Evolutionary conservation across 64 coral and sea anemone genomes (phyloP).

Genomic region (Cladopsammia gracilis): DNA sequence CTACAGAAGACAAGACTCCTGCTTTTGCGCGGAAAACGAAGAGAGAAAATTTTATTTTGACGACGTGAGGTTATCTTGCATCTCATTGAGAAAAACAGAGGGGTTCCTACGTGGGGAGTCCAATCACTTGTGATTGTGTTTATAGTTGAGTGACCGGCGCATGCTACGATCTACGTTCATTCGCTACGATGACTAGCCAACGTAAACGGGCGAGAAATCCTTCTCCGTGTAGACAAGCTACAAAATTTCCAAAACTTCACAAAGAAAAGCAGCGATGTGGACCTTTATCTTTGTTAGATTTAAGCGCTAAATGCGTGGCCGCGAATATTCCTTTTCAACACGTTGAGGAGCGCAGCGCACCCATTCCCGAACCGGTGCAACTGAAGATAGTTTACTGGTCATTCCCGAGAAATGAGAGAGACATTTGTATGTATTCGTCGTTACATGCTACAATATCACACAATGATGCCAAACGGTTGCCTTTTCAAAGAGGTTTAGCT

Average conservation of each 20-base stretch:
- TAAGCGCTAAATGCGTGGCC: conserved; percentile 89
- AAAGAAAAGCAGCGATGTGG: conserved; percentile 65
- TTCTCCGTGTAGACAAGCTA: conserved; percentile 67
- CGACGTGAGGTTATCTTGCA: conserved; percentile 32
- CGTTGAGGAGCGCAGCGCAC: conserved; percentile 86
- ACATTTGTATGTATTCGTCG: conserved; percentile 98
- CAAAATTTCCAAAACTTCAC: conserved; percentile 67
- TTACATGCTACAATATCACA: conserved; percentile 79
- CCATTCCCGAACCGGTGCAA: conserved; percentile 97
- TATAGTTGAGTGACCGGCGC: conserved; percentile 54
- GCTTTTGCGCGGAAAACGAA: neutral
- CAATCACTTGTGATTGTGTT: conserved; percentile 62
- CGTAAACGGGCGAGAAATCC: conserved; percentile 60
- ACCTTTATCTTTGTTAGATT: conserved; percentile 89
- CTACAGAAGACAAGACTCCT: neutral
- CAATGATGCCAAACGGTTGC: conserved; percentile 83
- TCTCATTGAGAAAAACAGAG: conserved; percentile 36
- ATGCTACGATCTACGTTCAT: conserved; percentile 43
- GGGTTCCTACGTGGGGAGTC: conserved; percentile 55
- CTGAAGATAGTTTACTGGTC: conserved; percentile 96
- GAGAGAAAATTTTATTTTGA: conserved; percentile 19
- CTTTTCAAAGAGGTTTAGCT: conserved; percentile 90
- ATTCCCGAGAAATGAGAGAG: conserved; percentile 94
- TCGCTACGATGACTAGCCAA: conserved; percentile 50
- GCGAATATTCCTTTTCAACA: conserved; percentile 94